A percentile compares a stretch with the other conserved stretches of the same genome.
These are phyloP conservation scores for Tillus elongatus DNA, from an alignment of 2,888 invertebrate species.

Conservation along the genomic window DNA sequence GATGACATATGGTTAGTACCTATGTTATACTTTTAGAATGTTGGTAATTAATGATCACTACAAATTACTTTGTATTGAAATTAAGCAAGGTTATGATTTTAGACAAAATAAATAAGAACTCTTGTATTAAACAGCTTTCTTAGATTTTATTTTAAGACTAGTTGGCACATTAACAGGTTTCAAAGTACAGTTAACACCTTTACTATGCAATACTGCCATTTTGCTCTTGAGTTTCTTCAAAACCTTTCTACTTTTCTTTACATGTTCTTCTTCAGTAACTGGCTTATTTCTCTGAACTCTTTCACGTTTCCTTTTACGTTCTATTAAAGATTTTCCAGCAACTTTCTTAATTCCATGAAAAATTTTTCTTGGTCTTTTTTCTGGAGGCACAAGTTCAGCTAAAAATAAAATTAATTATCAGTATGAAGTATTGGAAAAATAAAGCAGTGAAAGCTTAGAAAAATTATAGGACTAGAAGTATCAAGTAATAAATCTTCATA, in stretches of 20 bases:
- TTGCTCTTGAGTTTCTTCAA: conserved; percentile 43
- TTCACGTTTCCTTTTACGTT: conserved; percentile 39
- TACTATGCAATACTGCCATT: conserved; percentile 41
- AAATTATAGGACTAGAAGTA: too few species aligned
- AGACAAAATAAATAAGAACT: too few species aligned
- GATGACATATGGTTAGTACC: too few species aligned
- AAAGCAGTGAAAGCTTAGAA: too few species aligned
- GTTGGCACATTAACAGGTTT: conserved; percentile 46
- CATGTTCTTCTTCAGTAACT: conserved; percentile 39
- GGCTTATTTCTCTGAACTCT: conserved; percentile 43
- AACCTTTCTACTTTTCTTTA: conserved; percentile 40
- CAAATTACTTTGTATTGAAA: too few species aligned
- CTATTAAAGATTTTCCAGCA: conserved; percentile 45
- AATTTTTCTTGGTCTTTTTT: conserved; percentile 51
- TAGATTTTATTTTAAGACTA: too few species aligned
- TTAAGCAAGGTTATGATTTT: too few species aligned
- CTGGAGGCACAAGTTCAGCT: conserved; percentile 61
- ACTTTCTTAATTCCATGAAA: conserved; percentile 28
- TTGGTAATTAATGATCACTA: too few species aligned
- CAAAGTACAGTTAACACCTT: conserved; percentile 49
- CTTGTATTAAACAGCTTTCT: too few species aligned
- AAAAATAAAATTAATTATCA: conserved; percentile 13
- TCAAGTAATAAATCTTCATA: too few species aligned
- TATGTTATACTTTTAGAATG: too few species aligned
- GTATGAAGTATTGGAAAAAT: conserved; percentile 8